These are phyloP conservation scores for Emys orbicularis DNA, from an alignment of 2,797 vertebrate species.

Conservation along the genomic window DNA sequence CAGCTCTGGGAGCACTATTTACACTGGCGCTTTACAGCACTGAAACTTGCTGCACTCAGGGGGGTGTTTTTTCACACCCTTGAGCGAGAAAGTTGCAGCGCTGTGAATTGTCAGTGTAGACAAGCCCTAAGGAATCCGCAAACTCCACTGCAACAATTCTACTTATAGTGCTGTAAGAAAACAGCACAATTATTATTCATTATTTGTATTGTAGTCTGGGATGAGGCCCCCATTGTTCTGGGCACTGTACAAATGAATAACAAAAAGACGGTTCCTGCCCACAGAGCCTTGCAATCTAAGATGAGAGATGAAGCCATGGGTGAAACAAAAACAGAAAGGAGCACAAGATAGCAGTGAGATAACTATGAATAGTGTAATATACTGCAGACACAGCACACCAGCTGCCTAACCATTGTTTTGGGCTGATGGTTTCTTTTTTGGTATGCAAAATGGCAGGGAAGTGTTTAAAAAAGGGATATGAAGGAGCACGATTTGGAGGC, in stretches of 20 bases:
- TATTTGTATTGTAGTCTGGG: constrained; percentile 8
- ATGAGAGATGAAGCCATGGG: background rate
- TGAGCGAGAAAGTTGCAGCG: too few relatives aligned
- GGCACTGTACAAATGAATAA: background rate
- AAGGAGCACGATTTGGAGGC: background rate
- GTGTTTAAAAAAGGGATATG: background rate
- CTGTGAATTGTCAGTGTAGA: too few relatives aligned
- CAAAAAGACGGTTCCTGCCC: background rate
- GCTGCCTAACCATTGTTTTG: background rate
- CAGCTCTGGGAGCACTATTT: too few relatives aligned
- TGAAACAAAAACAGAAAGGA: background rate
- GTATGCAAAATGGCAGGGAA: background rate
- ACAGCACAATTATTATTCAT: background rate
- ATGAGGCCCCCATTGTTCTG: background rate
- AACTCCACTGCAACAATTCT: background rate
- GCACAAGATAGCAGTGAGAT: background rate
- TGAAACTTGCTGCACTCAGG: too few relatives aligned
- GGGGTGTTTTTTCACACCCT: too few relatives aligned
- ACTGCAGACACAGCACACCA: background rate
- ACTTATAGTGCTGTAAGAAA: constrained; percentile 21
- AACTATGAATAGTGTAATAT: background rate
- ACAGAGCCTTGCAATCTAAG: background rate
- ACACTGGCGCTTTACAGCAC: too few relatives aligned
- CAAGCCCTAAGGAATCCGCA: background rate
- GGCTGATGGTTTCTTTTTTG: too few relatives aligned